Evolutionary conservation across 2,113 vertebrate genomes (phyloP).

Genomic region (Salvelinus sp.): DNA sequence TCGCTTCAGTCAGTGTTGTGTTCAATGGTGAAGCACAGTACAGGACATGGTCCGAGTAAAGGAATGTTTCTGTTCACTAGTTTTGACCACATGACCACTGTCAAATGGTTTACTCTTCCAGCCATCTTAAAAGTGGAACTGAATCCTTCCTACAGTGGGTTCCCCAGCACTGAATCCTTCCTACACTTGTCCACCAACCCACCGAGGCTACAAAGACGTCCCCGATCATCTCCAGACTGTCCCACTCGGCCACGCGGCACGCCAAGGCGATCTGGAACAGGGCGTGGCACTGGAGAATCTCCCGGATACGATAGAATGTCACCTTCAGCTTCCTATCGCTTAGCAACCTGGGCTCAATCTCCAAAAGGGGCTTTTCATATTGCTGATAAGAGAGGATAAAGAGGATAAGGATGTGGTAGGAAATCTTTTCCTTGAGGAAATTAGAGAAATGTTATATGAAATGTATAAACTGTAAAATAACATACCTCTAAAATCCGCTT

Average conservation of each 20-base stretch:
- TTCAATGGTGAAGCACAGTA: not conserved
- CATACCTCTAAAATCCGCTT: constrained; percentile 93
- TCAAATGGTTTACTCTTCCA: too few species aligned
- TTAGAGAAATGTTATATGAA: not conserved
- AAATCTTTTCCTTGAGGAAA: not conserved
- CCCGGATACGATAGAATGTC: constrained; percentile 89
- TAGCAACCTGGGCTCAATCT: constrained; percentile 86
- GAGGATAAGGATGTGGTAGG: not conserved
- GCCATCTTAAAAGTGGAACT: too few species aligned
- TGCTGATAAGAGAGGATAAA: constrained; percentile 71
- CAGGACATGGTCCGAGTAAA: not conserved
- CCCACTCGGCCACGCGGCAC: constrained; percentile 94
- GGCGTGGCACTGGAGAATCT: constrained; percentile 96
- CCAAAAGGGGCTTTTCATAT: constrained; percentile 90
- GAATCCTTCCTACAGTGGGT: too few species aligned
- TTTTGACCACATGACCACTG: too few species aligned
- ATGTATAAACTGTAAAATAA: not conserved
- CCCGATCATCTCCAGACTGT: constrained; percentile 91
- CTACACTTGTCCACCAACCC: constrained; percentile 46
- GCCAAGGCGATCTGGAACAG: constrained; percentile 96
- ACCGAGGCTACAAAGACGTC: constrained; percentile 98
- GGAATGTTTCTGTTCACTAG: too few species aligned
- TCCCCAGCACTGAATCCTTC: too few species aligned
- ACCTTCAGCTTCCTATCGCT: constrained; percentile 92
- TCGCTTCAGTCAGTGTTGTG: not conserved